A percentile compares a stretch with the other conserved stretches of the same genome.
Conservation (phyloP, 2,888 invertebrate genomes). For the Rhagonycha lutea region DNA sequence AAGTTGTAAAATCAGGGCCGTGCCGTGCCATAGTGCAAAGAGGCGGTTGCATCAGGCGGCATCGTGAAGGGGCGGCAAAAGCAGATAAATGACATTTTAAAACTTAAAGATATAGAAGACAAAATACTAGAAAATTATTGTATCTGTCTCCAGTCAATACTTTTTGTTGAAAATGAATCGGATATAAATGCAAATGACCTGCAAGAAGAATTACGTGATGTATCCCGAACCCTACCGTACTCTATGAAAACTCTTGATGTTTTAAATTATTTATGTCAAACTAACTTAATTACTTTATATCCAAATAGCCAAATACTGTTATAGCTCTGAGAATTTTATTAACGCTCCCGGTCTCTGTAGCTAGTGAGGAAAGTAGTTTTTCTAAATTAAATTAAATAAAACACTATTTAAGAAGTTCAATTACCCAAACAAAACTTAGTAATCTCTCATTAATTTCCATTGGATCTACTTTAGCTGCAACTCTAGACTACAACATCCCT, state of each 20-base stretch:
- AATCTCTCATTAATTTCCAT: conserved; percentile 14
- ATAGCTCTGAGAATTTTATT: conserved; percentile 19
- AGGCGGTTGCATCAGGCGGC: too few relatives aligned
- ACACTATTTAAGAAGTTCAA: too few relatives aligned
- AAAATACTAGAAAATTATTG: conserved; percentile 27
- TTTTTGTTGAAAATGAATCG: conserved; percentile 26
- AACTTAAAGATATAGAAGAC: conserved; percentile 22
- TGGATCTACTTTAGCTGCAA: conserved; percentile 16
- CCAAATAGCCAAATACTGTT: conserved; percentile 15
- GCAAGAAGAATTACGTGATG: conserved; percentile 25
- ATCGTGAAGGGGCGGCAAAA: too few relatives aligned
- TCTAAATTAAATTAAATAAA: too few relatives aligned
- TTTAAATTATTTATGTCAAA: conserved; percentile 17
- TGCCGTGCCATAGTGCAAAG: too few relatives aligned
- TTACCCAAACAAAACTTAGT: conserved; percentile 5
- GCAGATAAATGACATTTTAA: neutral
- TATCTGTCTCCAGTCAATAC: conserved; percentile 19
- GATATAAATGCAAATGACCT: conserved; percentile 26
- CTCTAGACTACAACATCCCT: conserved; percentile 21
- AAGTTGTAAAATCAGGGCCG: too few relatives aligned
- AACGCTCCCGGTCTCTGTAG: conserved; percentile 9
- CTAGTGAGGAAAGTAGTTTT: conserved; percentile 4
- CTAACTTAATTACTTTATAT: conserved; percentile 17
- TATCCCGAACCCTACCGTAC: conserved; percentile 22
- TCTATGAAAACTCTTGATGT: conserved; percentile 21